Percentiles rank a stretch among this genome's conserved stretches.
Conservation (phyloP, 2,797 vertebrate species). For the Glyptemys insculpta region DNA sequence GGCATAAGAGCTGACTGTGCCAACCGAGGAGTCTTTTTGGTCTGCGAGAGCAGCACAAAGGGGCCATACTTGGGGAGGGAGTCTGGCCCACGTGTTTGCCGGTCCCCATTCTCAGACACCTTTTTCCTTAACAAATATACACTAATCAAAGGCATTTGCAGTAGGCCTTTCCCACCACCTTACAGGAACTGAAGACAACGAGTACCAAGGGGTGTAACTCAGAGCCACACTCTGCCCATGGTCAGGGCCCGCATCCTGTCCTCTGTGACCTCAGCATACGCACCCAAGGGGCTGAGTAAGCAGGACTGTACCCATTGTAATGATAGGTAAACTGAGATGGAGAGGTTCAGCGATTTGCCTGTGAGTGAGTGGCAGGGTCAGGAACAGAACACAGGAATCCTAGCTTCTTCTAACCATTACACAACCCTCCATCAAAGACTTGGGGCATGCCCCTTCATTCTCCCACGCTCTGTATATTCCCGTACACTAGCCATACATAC, state of each 20-base stretch:
- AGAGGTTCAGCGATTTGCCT: not conserved
- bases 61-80: too few relatives aligned
- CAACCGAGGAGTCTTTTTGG: too few relatives aligned
- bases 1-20: too few relatives aligned
- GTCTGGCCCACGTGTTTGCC: too few relatives aligned
- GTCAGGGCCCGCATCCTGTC: not conserved
- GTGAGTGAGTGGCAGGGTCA: not conserved
- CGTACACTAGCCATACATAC: not conserved
- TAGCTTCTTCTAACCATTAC: not conserved
- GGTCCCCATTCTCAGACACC: not conserved
- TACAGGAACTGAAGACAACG: not conserved
- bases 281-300: not conserved
- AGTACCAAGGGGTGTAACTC: not conserved
- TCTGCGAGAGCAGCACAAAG: too few relatives aligned
- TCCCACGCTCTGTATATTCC: not conserved
- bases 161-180: not conserved
- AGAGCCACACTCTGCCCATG: not conserved
- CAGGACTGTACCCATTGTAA: not conserved
- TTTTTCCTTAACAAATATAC: not conserved
- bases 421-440: not conserved
- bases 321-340: not conserved
- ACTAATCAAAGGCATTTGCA: not conserved
- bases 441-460: not conserved
- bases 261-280: not conserved
- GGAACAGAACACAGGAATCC: not conserved